Evolutionary conservation across 2,888 invertebrate species (phyloP), one percentile per base, ranked within the genome.

Genomic region (Pemphredon lugubris): DNA sequence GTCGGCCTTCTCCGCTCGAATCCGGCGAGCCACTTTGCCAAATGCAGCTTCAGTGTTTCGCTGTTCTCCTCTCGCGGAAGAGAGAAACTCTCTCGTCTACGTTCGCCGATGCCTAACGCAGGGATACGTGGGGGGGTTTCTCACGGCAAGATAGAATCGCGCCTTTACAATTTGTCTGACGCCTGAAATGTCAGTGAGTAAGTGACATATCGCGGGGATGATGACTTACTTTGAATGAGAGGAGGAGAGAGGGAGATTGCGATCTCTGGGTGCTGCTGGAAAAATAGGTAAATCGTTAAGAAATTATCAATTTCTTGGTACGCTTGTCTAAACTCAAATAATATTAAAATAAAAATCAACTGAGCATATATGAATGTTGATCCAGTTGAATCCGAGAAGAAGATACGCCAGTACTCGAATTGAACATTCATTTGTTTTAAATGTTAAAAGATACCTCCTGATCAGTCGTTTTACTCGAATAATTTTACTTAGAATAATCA

Each of bases 141-240:
- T 77, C 80, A 78, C 73, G 77, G 45, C 51, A 48, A 54, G 59
- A 79, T 79, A 76, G 80, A 58, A 73, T 78, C 68, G 20, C 70
- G 63, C 40, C 68, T 78, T 39, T 47, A 30, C 74, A 74, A 81
- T 79, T 81, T 77, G 75, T 77, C 78, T 74, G 54, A 55, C 71
- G 68, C 47, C 57, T 64, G 72, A 80, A 80, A 79, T 71, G 79
- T 79, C 71, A 71, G 71, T 63, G 48, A 23, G 30, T 26, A 50
- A n/a, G 59, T 58, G 76, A 74, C 78, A 45, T 70, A 63, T 69
- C 30, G 30, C 32, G 44, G 13, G 21, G 59, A 57, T 70, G 71
- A 71, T 53, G 70, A 70, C 70, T 71, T 70, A 71, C 70, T 71
- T 61, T n/a, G 57, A 2, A 23, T 7, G 26, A 26, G 26, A 34